Percentiles rank a stretch among this genome's conserved stretches.
Conservation (phyloP, 2,888 invertebrate species). For the Tipula unca region DNA sequence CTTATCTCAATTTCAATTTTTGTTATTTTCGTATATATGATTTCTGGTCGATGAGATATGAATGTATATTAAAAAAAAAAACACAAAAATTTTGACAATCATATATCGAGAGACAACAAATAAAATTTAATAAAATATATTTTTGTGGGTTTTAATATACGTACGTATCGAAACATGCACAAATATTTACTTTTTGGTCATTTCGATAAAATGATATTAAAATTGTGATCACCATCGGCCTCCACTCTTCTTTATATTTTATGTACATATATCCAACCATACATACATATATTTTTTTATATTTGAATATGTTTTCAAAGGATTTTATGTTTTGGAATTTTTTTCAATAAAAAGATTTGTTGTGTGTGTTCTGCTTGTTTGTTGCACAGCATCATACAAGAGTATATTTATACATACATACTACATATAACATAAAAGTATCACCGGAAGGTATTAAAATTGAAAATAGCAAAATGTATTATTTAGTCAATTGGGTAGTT, state of each 20-base stretch:
- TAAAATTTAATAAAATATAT: not conserved
- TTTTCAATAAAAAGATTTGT: slow-evolving; percentile 1
- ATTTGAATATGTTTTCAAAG: slow-evolving; percentile 4
- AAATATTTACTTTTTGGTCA: not conserved
- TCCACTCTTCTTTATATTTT: not conserved
- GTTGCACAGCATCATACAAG: not conserved
- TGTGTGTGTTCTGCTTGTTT: not conserved
- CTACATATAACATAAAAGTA: not conserved
- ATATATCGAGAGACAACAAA: not conserved
- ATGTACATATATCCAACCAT: too few relatives aligned
- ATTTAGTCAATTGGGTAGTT: not conserved
- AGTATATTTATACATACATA: not conserved
- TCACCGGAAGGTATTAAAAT: not conserved
- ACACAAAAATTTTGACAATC: not conserved
- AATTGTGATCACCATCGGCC: not conserved
- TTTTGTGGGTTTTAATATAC: not conserved
- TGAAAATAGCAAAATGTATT: not conserved
- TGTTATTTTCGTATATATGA: not conserved
- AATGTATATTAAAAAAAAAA: not conserved
- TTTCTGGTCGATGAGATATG: not conserved
- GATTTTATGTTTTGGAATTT: not conserved
- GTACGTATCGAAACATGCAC: not conserved
- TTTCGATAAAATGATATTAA: not conserved
- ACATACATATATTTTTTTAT: not conserved
- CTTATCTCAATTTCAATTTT: not conserved